Evolutionary conservation across 2,113 vertebrate species (phyloP).

Genomic region (Oreotragus oreotragus): DNA sequence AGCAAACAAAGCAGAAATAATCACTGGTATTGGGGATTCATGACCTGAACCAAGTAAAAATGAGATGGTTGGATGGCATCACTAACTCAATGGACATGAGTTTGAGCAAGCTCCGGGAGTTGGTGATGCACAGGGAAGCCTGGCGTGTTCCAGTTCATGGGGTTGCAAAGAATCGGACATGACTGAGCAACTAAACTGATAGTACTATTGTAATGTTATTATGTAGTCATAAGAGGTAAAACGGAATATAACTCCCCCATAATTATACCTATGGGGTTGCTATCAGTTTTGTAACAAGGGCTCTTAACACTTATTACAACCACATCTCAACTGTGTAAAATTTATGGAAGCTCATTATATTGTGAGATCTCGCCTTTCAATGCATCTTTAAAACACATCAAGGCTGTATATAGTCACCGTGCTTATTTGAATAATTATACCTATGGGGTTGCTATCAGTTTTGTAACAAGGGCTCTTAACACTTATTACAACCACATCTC

Average conservation of each 20-base stretch:
- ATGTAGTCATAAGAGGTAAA: not conserved
- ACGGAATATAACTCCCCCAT: not conserved
- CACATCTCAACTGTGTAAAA: not conserved
- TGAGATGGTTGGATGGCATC: not conserved
- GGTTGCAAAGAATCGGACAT: accelerated
- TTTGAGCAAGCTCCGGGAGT: not conserved
- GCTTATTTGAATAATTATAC: too few relatives aligned
- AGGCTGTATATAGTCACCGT: not conserved
- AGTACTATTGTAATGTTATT: not conserved
- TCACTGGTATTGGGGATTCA: not conserved
- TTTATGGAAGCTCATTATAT: not conserved
- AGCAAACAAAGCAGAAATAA: not conserved
- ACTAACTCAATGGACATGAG: not conserved
- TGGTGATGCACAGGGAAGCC: not conserved
- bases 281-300: not conserved
- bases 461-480: too few relatives aligned
- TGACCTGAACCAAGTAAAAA: not conserved
- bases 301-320: not conserved
- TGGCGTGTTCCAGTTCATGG: not conserved
- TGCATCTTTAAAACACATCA: not conserved
- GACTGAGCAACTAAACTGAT: not conserved
- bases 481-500: too few relatives aligned
- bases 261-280: not conserved
- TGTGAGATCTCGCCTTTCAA: not conserved
- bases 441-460: too few relatives aligned